phyloP scores from a whole-genome alignment of 2,113 vertebrate species.

The Oophaga pumilio region DNA sequence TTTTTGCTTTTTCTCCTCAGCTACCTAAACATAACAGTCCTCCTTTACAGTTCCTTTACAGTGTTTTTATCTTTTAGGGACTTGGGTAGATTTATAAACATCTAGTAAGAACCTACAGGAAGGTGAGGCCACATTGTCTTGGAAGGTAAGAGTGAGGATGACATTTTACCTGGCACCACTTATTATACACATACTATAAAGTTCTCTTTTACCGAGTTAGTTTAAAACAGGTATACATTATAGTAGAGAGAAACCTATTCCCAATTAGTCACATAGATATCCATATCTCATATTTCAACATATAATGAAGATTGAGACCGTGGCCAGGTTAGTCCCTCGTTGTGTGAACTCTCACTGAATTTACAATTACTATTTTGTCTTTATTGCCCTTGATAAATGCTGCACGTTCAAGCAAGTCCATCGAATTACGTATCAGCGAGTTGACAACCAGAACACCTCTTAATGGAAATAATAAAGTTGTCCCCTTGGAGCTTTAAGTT shows the following conservation, averaged over 20 bases:
- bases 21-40: too few species aligned
- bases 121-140: too few species aligned
- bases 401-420: neutral
- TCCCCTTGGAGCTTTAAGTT: neutral
- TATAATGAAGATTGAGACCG: neutral
- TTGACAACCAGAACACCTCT: neutral
- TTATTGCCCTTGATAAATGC: neutral
- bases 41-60: too few species aligned
- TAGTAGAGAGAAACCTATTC: neutral
- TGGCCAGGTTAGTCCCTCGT: neutral
- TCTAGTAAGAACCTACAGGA: too few species aligned
- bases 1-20: too few species aligned
- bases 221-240: neutral
- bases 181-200: too few species aligned
- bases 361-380: neutral
- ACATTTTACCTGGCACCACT: too few species aligned
- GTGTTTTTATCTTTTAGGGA: too few species aligned
- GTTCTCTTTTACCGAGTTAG: too few species aligned
- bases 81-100: too few species aligned
- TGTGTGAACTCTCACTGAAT: neutral
- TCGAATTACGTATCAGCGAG: neutral
- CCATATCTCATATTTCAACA: neutral
- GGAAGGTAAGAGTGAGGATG: too few species aligned
- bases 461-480: constrained; percentile 1
- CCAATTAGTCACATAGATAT: neutral